Percentiles rank a stretch among this genome's conserved stretches.
phyloP scores from a whole-genome alignment of 30 jellyfish, hydroid and myxozoan genomes.

The Hydractinia symbiolongicarpus region DNA sequence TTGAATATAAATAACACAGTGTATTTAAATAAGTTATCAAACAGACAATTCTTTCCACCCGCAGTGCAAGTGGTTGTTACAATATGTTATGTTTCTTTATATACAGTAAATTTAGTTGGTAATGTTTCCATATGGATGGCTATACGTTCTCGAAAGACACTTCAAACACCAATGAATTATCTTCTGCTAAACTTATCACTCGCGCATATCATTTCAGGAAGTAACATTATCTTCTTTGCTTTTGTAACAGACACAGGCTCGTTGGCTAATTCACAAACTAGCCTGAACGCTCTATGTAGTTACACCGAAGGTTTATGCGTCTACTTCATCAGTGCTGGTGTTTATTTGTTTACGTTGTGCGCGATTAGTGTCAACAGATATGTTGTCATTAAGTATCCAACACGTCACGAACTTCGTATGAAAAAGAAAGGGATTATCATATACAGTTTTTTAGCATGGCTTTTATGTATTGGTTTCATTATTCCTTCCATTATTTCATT shows the following conservation, averaged over 20 bases:
- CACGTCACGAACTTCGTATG: slow-evolving; percentile 60
- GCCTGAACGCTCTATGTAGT: slow-evolving; percentile 44
- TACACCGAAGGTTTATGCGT: slow-evolving; percentile 67
- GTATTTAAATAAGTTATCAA: too few relatives aligned
- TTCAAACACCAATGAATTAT: slow-evolving; percentile 71
- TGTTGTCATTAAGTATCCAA: slow-evolving; percentile 64
- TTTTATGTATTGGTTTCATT: slow-evolving; percentile 45
- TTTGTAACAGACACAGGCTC: slow-evolving; percentile 52
- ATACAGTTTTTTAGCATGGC: slow-evolving; percentile 54
- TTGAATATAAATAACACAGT: too few relatives aligned
- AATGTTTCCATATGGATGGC: slow-evolving; percentile 58
- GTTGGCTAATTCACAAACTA: slow-evolving; percentile 11
- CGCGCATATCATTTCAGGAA: slow-evolving; percentile 51
- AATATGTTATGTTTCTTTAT: neutral
- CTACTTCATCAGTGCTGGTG: slow-evolving; percentile 67
- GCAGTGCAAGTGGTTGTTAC: too few relatives aligned
- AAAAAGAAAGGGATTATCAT: slow-evolving; percentile 30
- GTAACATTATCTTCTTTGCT: slow-evolving; percentile 42
- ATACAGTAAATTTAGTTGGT: neutral
- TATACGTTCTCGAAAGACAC: slow-evolving; percentile 33
- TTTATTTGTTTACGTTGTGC: slow-evolving; percentile 66
- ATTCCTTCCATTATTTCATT: slow-evolving; percentile 64
- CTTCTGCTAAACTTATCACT: slow-evolving; percentile 54
- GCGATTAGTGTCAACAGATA: slow-evolving; percentile 64
- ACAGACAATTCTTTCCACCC: too few relatives aligned